Percentiles rank a stretch among this genome's conserved stretches.
Evolutionary conservation across 2,797 vertebrate genomes (phyloP).

Genomic region (Antrozous pallidus): DNA sequence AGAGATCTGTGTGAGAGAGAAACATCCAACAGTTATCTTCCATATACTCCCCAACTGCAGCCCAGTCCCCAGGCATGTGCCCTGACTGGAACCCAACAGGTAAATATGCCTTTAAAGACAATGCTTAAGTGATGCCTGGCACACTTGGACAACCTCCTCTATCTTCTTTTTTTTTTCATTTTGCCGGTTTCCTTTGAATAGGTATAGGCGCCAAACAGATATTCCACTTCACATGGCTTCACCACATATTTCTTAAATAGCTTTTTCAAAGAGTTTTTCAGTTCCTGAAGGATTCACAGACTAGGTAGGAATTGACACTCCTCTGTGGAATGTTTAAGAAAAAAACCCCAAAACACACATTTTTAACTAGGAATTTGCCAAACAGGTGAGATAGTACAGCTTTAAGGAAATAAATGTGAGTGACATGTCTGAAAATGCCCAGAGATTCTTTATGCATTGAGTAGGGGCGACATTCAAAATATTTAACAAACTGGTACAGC

Average conservation of each 20-base stretch:
- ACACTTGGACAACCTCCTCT: not conserved
- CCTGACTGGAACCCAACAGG: no score
- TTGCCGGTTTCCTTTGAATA: not conserved
- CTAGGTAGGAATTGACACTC: not conserved
- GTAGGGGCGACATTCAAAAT: not conserved
- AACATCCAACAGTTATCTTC: no score
- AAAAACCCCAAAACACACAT: not conserved
- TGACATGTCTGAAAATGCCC: not conserved
- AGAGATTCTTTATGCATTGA: not conserved
- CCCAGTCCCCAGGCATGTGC: no score
- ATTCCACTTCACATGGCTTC: not conserved
- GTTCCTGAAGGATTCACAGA: not conserved
- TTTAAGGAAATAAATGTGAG: not conserved
- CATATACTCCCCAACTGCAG: no score
- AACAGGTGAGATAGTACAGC: not conserved
- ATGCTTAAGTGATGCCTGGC: not conserved
- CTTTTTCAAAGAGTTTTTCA: not conserved
- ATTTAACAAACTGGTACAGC: slow-evolving; percentile 15
- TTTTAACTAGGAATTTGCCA: slow-evolving; percentile 6
- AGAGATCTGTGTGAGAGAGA: no score
- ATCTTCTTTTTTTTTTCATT: not conserved
- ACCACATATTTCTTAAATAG: not conserved
- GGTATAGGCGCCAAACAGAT: not conserved
- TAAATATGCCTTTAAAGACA: not conserved
- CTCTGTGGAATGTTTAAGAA: not conserved